Percentiles rank a stretch among this genome's conserved stretches.
These are phyloP conservation scores for Agelas oroides DNA, from an alignment of 37 sponge, comb jelly and placozoan genomes.

Conservation along the genomic window DNA sequence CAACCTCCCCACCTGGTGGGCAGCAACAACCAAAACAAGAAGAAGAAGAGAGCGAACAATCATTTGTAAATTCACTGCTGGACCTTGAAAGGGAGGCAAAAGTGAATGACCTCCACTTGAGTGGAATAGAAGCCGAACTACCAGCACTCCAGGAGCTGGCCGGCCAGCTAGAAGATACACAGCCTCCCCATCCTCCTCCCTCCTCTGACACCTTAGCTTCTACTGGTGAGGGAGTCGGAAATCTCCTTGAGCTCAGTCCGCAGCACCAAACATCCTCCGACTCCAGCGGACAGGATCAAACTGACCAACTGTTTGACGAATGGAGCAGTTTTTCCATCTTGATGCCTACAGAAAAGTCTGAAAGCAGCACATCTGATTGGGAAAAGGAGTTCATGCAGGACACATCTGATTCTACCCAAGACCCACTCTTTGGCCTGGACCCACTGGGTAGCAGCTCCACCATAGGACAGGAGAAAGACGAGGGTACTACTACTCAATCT, in stretches of 20 bases:
- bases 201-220: not conserved
- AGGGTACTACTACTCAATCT: too few species aligned
- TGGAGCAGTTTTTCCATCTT: constrained; percentile 71
- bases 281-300: not conserved
- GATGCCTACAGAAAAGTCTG: not conserved
- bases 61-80: not conserved
- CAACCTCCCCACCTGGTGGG: not conserved
- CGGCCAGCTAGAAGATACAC: too few species aligned
- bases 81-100: constrained; percentile 1
- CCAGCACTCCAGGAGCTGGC: constrained; percentile 8
- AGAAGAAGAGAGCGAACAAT: not conserved
- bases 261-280: not conserved
- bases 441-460: not conserved
- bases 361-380: constrained; percentile 49
- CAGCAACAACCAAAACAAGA: not conserved
- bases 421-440: not conserved
- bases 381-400: constrained; percentile 56
- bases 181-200: not conserved
- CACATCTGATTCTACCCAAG: not conserved
- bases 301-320: constrained; percentile 25
- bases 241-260: not conserved
- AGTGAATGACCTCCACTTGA: constrained; percentile 23
- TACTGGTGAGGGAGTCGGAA: not conserved
- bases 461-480: too few species aligned
- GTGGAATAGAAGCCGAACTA: constrained; percentile 37